Evolutionary conservation across 2,888 invertebrate genomes (phyloP), one percentile per base, ranked within the genome.

Genomic region (Malacosoma neustria): DNA sequence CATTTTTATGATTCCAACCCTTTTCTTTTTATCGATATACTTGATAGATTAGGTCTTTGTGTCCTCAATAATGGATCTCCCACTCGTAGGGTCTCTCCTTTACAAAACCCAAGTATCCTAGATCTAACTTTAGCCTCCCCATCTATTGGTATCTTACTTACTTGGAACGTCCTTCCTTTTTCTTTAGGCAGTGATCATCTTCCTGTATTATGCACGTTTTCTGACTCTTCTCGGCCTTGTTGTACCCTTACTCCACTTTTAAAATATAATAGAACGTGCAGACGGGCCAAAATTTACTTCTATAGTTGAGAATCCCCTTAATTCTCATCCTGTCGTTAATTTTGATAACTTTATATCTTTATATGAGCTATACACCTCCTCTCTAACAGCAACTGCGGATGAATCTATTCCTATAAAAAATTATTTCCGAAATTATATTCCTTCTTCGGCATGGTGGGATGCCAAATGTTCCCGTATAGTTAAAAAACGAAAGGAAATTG

Each of bases 111-210:
- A n/a, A n/a, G n/a, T n/a, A n/a, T n/a, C n/a, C n/a, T n/a, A n/a
- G n/a, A n/a, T n/a, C n/a, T n/a, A n/a, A n/a, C n/a, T n/a, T n/a
- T n/a, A n/a, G n/a, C n/a, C n/a, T n/a, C n/a, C n/a, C n/a, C n/a
- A n/a, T n/a, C n/a, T n/a, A n/a, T n/a, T n/a, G n/a, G n/a, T n/a
- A 40, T 43, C 7, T 22, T 6, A 22, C 2, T 22, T 6, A 22
- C 2, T 3, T 2, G 22, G 3, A 5, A 7, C 5, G 3, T 22
- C 22, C 22, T 22, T 7, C 7, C 22, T 22, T 5, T 1, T 7
- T 3, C 22, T 7, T 2, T 7, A 4, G 22, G 22, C 7, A 22
- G 22, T 22, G 22, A 22, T 7, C 22, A 22, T 7, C 22, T 22
- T 2, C 22, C 22, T 22, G 7, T 22, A 1, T 7, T 22, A 6